Evolutionary conservation across 2,888 invertebrate species (phyloP).

Genomic region (Hypercompe scribonia): DNA sequence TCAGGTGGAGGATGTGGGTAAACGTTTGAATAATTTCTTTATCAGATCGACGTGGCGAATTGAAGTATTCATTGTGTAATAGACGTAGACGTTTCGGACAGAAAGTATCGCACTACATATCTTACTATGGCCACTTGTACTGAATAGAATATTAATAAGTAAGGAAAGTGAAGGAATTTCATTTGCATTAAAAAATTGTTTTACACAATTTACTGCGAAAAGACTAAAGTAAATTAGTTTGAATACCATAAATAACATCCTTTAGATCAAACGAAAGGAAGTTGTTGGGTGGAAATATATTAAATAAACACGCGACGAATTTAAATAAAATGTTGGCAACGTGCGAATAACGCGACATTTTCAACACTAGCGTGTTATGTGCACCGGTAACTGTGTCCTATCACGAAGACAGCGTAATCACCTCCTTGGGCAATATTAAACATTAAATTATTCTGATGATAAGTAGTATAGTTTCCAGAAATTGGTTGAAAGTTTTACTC

Average conservation of each 20-base stretch:
- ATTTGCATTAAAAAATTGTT: conserved; percentile 5
- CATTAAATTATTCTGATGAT: neutral
- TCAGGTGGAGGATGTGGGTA: conserved; percentile 41
- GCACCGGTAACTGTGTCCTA: neutral
- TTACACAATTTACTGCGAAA: neutral
- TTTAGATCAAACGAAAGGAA: conserved; percentile 3
- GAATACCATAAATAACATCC: neutral
- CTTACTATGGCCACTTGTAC: neutral
- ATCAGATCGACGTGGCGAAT: conserved; percentile 44
- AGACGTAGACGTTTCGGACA: neutral
- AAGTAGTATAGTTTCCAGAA: neutral
- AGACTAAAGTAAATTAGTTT: conserved; percentile 1
- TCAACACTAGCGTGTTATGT: neutral
- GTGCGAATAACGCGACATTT: neutral
- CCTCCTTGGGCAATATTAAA: neutral
- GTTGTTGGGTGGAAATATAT: neutral
- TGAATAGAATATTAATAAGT: conserved; percentile 13
- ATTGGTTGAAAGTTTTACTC: neutral
- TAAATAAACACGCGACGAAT: neutral
- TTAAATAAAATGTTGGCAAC: conserved; percentile 1
- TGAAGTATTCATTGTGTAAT: neutral
- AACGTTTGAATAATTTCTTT: conserved; percentile 36
- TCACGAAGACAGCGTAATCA: neutral
- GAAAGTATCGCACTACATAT: neutral
- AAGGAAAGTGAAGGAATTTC: conserved; percentile 1